Evolutionary conservation across 1,140 invertebrate species (phyloP).

Genomic region (Platyura marginata): DNA sequence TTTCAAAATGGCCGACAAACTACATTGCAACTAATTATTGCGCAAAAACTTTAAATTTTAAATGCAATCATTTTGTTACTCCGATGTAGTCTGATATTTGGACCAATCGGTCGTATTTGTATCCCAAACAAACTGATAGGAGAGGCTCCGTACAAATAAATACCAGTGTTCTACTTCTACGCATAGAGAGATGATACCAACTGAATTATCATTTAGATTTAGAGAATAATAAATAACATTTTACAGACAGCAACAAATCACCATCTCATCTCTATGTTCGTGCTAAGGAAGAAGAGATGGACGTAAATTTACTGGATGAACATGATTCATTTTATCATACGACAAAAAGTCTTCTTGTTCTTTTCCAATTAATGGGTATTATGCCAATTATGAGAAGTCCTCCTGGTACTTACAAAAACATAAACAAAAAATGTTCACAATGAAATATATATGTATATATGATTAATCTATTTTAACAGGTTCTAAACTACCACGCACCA

Average conservation of each 20-base stretch:
- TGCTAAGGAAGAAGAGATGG: slow-evolving; percentile 16
- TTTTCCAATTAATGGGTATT: slow-evolving; percentile 51
- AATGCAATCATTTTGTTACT: too few relatives aligned
- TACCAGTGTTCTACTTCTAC: not conserved
- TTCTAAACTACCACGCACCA: slow-evolving; percentile 27
- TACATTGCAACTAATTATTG: too few relatives aligned
- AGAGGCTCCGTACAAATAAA: not conserved
- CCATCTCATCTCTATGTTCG: slow-evolving; percentile 13
- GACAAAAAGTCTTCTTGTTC: slow-evolving; percentile 40
- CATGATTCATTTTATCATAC: slow-evolving; percentile 45
- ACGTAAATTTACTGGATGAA: slow-evolving; percentile 27
- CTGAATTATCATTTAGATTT: not conserved
- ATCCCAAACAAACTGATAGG: too few relatives aligned
- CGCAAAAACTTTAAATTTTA: too few relatives aligned
- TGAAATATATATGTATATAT: too few relatives aligned
- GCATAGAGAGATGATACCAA: not conserved
- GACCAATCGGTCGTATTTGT: too few relatives aligned
- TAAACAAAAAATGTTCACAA: slow-evolving; percentile 8
- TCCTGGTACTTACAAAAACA: slow-evolving; percentile 21
- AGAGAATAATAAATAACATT: not conserved
- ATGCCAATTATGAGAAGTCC: slow-evolving; percentile 45
- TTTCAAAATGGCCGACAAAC: too few relatives aligned
- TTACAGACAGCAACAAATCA: not conserved
- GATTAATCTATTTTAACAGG: slow-evolving; percentile 9
- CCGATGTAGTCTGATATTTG: too few relatives aligned